Conservation (phyloP, 2,888 invertebrate species). For the Argyresthia albistria region DNA sequence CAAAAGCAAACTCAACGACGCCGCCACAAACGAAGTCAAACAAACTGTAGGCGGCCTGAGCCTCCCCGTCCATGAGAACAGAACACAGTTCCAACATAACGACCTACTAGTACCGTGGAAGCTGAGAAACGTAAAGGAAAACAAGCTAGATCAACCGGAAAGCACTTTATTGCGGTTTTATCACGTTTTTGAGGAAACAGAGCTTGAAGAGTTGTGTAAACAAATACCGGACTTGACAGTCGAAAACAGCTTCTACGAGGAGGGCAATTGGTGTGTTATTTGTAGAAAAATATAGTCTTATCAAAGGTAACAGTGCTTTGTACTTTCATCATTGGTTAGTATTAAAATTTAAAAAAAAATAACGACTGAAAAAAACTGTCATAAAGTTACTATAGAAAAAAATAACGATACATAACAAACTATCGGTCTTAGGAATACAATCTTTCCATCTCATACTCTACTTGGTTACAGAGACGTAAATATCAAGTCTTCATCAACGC, state of each 20-base stretch:
- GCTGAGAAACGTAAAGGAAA: conserved; percentile 50
- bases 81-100: conserved; percentile 90
- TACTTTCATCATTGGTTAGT: conserved; percentile 24
- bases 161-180: conserved; percentile 87
- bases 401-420: conserved; percentile 8
- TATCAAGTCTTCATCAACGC: conserved; percentile 74
- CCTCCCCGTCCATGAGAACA: conserved; percentile 90
- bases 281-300: conserved; percentile 72
- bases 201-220: conserved; percentile 78
- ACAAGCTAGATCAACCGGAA: conserved; percentile 40
- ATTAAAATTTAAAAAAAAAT: conserved; percentile 17
- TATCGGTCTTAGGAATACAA: background rate
- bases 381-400: conserved; percentile 31
- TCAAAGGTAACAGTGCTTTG: conserved; percentile 29
- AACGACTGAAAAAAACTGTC: conserved; percentile 17
- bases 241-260: conserved; percentile 87
- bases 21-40: conserved; percentile 19
- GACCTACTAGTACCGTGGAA: conserved; percentile 98
- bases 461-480: conserved; percentile 12
- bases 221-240: conserved; percentile 68
- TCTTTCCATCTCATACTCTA: background rate
- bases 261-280: conserved; percentile 96
- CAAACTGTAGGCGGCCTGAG: conserved; percentile 32
- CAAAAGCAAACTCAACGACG: conserved; percentile 25
- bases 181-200: conserved; percentile 92